These are phyloP conservation scores for Listronotus oregonensis DNA, from an alignment of 1,140 invertebrate species.

Conservation along the genomic window DNA sequence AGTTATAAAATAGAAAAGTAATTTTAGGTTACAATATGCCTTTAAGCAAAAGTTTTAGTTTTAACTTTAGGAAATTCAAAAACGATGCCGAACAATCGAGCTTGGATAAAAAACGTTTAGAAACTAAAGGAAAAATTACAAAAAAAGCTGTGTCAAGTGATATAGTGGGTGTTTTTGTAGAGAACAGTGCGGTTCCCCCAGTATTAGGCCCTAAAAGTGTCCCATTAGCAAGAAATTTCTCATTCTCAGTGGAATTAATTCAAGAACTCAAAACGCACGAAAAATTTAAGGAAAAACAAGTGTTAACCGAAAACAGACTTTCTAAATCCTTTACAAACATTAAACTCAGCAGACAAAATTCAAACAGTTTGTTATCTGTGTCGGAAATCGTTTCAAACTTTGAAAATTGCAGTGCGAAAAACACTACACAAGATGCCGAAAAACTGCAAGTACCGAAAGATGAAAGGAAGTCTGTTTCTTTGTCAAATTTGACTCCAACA, in stretches of 20 bases:
- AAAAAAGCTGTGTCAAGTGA: not conserved
- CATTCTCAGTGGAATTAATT: slow-evolving; percentile 9
- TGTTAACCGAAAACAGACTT: slow-evolving; percentile 3
- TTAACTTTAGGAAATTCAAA: slow-evolving; percentile 8
- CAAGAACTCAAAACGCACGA: slow-evolving; percentile 7
- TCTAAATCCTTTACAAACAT: slow-evolving; percentile 16
- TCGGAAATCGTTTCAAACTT: slow-evolving; percentile 1
- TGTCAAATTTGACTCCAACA: not conserved
- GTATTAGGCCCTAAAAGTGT: too few species aligned
- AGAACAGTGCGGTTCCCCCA: not conserved
- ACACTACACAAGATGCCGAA: not conserved
- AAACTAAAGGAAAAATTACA: not conserved
- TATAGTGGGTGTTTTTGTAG: not conserved
- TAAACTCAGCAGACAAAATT: not conserved
- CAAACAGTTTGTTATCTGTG: not conserved
- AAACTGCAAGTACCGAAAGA: not conserved
- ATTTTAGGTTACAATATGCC: slow-evolving; percentile 5
- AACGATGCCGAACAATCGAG: not conserved
- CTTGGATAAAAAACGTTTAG: not conserved
- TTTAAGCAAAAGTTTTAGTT: slow-evolving; percentile 18
- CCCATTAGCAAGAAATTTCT: not conserved
- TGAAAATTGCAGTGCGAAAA: slow-evolving; percentile 1
- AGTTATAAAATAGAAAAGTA: too few species aligned
- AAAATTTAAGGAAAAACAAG: slow-evolving; percentile 2
- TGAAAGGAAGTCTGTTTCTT: not conserved